phyloP scores from a whole-genome alignment of 2,888 invertebrate genomes.

The Baccha elongata region DNA sequence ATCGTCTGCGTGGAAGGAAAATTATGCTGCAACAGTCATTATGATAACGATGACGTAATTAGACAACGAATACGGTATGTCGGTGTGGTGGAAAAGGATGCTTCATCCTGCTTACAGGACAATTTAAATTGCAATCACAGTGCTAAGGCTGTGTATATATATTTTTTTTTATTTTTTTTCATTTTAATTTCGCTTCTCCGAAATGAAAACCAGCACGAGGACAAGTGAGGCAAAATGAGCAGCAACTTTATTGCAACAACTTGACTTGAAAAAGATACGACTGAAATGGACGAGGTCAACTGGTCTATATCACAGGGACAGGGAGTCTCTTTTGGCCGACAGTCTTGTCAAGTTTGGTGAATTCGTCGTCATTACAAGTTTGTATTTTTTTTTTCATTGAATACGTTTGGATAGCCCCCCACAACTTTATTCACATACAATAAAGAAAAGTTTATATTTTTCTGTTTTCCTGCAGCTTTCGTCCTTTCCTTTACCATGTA shows the following conservation, averaged over 20 bases:
- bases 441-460: constrained; percentile 16
- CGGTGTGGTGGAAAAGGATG: constrained; percentile 21
- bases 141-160: constrained; percentile 23
- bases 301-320: constrained; percentile 23
- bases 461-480: constrained; percentile 9
- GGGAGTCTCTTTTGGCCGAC: constrained; percentile 4
- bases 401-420: background rate
- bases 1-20: constrained; percentile 25
- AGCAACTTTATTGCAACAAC: constrained; percentile 60
- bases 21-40: constrained; percentile 70
- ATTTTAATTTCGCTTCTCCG: constrained; percentile 60
- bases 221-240: constrained; percentile 65
- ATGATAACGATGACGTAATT: constrained; percentile 74
- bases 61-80: constrained; percentile 48
- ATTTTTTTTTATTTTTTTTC: constrained; percentile 27
- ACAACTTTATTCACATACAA: constrained; percentile 24
- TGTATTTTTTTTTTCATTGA: constrained; percentile 17
- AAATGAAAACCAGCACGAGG: constrained; percentile 48
- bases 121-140: constrained; percentile 70
- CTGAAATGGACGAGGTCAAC: constrained; percentile 66
- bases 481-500: background rate
- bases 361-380: constrained; percentile 67
- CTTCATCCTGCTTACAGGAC: constrained; percentile 47
- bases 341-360: constrained; percentile 60
- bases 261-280: constrained; percentile 35